Percentiles rank a stretch among this genome's conserved stretches.
phyloP scores from a whole-genome alignment of 2,888 invertebrate genomes.

The Pycnomerus fuliginosus region DNA sequence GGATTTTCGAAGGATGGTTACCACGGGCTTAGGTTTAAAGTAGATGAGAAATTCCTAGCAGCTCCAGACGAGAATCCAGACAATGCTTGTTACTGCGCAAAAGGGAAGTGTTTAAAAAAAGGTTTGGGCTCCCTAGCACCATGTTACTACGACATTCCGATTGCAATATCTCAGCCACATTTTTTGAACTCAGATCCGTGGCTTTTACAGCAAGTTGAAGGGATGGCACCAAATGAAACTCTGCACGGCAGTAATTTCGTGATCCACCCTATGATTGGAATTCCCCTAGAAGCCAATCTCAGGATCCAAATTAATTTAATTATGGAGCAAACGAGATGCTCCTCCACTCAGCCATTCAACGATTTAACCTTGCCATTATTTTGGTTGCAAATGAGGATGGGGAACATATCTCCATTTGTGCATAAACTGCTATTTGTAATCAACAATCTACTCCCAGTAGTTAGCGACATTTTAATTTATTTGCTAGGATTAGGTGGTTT shows the following conservation, averaged over 20 bases:
- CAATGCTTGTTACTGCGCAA: constrained; percentile 64
- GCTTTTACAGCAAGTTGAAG: constrained; percentile 60
- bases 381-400: constrained; percentile 65
- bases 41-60: constrained; percentile 63
- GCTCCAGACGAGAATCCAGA: constrained; percentile 57
- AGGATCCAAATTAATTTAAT: constrained; percentile 74
- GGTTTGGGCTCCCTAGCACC: constrained; percentile 56
- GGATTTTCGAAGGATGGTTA: constrained; percentile 55
- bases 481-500: constrained; percentile 41
- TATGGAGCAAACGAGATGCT: constrained; percentile 63
- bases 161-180: constrained; percentile 62
- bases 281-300: constrained; percentile 63
- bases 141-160: constrained; percentile 66
- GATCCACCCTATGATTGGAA: constrained; percentile 71
- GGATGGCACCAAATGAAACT: constrained; percentile 60
- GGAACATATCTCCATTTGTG: constrained; percentile 36
- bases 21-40: constrained; percentile 60
- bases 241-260: constrained; percentile 61
- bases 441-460: constrained; percentile 34
- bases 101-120: constrained; percentile 73
- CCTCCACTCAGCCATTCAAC: constrained; percentile 62
- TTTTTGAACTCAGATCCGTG: constrained; percentile 66
- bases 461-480: constrained; percentile 36
- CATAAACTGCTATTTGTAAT: constrained; percentile 28
- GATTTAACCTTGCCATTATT: constrained; percentile 67